phyloP scores from a whole-genome alignment of 2,888 invertebrate genomes.

The Protula sp. region DNA sequence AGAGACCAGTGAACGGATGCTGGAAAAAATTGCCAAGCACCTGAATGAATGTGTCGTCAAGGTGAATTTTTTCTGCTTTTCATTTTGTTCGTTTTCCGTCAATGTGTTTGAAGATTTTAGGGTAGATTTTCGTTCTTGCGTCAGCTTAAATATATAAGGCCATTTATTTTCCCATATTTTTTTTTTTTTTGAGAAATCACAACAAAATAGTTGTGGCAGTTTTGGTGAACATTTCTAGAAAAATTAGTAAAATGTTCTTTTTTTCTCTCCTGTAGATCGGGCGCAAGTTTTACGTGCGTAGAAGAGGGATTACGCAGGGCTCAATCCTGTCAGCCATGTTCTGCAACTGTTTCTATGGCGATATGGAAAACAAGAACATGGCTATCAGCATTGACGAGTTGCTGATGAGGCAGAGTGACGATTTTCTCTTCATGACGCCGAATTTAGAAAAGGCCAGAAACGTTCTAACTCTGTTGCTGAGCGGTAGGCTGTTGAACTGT shows the following conservation, averaged over 20 bases:
- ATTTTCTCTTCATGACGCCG: conserved; percentile 44
- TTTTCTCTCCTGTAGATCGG: conserved; percentile 37
- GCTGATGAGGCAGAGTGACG: conserved; percentile 44
- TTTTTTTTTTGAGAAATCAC: too few relatives aligned
- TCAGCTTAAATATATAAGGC: too few relatives aligned
- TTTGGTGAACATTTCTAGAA: too few relatives aligned
- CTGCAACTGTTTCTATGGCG: conserved; percentile 44
- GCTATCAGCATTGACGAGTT: conserved; percentile 27
- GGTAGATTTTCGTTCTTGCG: too few relatives aligned
- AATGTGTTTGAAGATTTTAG: too few relatives aligned
- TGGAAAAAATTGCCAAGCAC: conserved; percentile 4
- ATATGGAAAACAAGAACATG: conserved; percentile 33
- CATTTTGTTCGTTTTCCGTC: too few relatives aligned
- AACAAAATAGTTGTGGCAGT: too few relatives aligned
- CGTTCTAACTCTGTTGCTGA: conserved; percentile 30
- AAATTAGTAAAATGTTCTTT: too few relatives aligned
- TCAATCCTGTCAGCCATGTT: conserved; percentile 43
- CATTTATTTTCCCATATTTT: too few relatives aligned
- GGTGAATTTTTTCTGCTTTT: conserved; percentile 23
- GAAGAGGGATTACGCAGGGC: conserved; percentile 44
- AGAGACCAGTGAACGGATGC: not conserved
- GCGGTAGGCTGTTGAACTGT: too few relatives aligned
- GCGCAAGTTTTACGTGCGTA: conserved; percentile 30
- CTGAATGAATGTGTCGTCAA: conserved; percentile 18
- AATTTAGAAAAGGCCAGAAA: conserved; percentile 26